Conservation (phyloP, 2,113 vertebrate species). For the Chelonoidis abingdonii region DNA sequence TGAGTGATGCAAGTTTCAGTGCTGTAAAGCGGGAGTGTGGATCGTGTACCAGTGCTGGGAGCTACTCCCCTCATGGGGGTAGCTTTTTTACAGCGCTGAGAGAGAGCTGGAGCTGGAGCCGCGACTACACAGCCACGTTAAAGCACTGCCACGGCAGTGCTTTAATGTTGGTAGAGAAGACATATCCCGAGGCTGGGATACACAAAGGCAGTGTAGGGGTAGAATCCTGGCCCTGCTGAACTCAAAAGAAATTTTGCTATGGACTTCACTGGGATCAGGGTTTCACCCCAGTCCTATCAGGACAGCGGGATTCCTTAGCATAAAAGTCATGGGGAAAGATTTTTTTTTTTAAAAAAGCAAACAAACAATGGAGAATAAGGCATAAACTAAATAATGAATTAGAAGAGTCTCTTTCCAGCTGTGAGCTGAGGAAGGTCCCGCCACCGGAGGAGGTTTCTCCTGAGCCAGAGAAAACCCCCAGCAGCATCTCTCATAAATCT, state of each 20-base stretch:
- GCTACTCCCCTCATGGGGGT: too few relatives aligned
- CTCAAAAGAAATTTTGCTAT: background rate
- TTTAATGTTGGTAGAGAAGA: too few relatives aligned
- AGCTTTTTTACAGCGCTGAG: too few relatives aligned
- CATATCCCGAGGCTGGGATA: background rate
- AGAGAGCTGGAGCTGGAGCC: too few relatives aligned
- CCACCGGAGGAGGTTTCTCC: accelerated
- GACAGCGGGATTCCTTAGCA: background rate
- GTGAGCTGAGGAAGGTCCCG: background rate
- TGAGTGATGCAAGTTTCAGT: too few relatives aligned
- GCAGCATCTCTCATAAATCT: accelerated
- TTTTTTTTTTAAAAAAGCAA: too few relatives aligned
- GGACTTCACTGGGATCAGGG: background rate
- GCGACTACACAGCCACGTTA: too few relatives aligned
- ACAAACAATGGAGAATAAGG: accelerated
- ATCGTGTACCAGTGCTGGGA: too few relatives aligned
- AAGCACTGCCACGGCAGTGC: too few relatives aligned
- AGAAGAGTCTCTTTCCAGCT: background rate
- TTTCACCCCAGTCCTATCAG: background rate
- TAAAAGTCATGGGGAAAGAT: accelerated
- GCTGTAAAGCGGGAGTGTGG: too few relatives aligned
- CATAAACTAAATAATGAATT: accelerated
- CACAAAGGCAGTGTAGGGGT: background rate
- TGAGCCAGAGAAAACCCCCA: background rate
- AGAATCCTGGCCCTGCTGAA: background rate